Evolutionary conservation across 2,797 vertebrate species (phyloP).

Genomic region (Pampus argenteus): DNA sequence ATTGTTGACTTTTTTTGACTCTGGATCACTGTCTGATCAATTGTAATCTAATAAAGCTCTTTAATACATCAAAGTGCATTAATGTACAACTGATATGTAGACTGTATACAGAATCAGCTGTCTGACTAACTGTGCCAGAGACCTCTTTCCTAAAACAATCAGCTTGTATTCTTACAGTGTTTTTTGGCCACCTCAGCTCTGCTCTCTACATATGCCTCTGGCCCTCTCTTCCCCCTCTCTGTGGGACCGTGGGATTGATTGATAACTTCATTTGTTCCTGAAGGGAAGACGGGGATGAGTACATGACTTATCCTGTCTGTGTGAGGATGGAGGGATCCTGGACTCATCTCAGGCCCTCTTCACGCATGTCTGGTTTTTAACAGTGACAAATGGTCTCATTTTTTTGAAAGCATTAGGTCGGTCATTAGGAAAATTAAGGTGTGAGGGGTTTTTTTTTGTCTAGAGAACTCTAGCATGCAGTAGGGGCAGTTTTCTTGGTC

Average conservation of each 20-base stretch:
- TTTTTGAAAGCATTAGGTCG: slow-evolving; percentile 56
- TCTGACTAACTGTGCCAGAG: slow-evolving; percentile 1
- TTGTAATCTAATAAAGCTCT: background rate
- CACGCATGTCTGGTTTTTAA: slow-evolving; percentile 49
- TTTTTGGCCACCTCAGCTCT: slow-evolving; percentile 51
- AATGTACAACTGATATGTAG: background rate
- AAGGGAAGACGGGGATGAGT: slow-evolving; percentile 62
- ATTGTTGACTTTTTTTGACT: background rate
- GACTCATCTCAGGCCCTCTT: slow-evolving; percentile 55
- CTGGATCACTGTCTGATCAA: background rate
- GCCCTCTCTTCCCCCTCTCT: slow-evolving; percentile 64
- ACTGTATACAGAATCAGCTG: background rate
- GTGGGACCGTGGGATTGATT: slow-evolving; percentile 74
- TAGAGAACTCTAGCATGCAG: slow-evolving; percentile 19
- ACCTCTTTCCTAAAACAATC: slow-evolving; percentile 17
- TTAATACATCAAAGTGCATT: background rate
- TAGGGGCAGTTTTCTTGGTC: slow-evolving; percentile 23
- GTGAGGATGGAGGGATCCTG: slow-evolving; percentile 40
- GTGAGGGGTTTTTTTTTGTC: slow-evolving; percentile 36
- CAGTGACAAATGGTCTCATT: slow-evolving; percentile 63
- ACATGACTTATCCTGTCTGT: slow-evolving; percentile 59
- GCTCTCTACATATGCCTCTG: slow-evolving; percentile 57
- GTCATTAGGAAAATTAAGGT: slow-evolving; percentile 55
- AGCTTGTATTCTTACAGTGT: slow-evolving; percentile 28
- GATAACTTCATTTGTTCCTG: slow-evolving; percentile 82